phyloP scores from a whole-genome alignment of 92 coral and sea anemone genomes.

The Palythoa grandiflora region DNA sequence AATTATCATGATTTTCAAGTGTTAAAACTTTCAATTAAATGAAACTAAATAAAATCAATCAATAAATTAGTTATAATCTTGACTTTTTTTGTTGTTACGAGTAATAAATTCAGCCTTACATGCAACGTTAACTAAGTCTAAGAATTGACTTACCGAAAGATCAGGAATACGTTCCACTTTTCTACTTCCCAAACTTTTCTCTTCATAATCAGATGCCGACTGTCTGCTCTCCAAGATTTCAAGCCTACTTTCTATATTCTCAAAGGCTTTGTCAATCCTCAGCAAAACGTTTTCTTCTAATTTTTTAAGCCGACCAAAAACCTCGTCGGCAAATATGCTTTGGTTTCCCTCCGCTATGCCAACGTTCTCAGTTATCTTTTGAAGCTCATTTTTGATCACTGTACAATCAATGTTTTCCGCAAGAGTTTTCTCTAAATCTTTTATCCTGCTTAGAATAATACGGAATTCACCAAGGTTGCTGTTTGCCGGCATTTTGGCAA shows the following conservation, averaged over 20 bases:
- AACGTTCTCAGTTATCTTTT: background rate
- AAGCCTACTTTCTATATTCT: conserved; percentile 1
- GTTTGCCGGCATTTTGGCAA: conserved; percentile 12
- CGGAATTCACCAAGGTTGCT: background rate
- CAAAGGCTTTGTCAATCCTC: background rate
- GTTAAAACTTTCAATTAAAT: background rate
- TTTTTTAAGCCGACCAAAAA: background rate
- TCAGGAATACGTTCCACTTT: conserved; percentile 14
- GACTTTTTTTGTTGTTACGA: conserved; percentile 4
- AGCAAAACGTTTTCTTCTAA: background rate
- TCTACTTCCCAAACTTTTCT: conserved; percentile 14
- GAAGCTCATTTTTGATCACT: background rate
- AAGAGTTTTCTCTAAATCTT: background rate
- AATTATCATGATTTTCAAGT: background rate
- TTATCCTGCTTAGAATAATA: background rate
- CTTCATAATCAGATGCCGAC: background rate
- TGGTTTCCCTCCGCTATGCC: background rate
- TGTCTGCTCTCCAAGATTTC: background rate
- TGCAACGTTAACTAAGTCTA: background rate
- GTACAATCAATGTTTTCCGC: conserved; percentile 1
- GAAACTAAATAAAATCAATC: conserved; percentile 14
- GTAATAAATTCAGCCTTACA: conserved; percentile 1
- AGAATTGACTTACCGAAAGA: conserved; percentile 6
- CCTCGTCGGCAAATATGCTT: background rate
- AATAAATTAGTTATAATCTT: background rate